Base-by-base conservation (phyloP, 1,140 invertebrate genomes). In the Belonocnema kinseyi region DNA sequence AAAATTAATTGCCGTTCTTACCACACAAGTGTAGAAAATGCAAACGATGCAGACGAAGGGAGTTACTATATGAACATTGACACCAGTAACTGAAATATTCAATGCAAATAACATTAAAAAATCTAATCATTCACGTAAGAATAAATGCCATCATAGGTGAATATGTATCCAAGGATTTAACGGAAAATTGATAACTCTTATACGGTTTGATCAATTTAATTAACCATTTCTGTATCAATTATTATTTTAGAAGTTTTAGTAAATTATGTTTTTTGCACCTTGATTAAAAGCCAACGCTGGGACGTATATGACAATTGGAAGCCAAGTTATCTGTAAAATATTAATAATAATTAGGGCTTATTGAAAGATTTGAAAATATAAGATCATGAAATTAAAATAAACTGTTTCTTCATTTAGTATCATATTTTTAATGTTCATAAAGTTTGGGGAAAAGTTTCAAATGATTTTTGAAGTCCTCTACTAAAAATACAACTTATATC, bases 21-120 rank as follows among this genome's bases (percentile, higher is more conserved):
- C 97, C 85, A 98, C 93, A 77, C 96, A 95, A 0, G 97, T 98
- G 85, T 98, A 98, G 88, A 98, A 97, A 76, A 97, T 97, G 90
- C 97, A 98, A 16, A 98, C 95, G 11, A 96, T 88, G 83, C 97
- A 98, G 50, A 97, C 96, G 16, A 96, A 93, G 3, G 96, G 94
- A 3, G 97, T 97, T 2, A 97, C 95, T 16, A 95, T 88, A 83
- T 97, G 96, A 16, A 97, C 93, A 79, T 96, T 95, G 1, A 98
- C 93, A 46, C 96, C 96, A 8, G 97, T 98, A 10, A 98, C 97
- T 97, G 88, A 50, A 89, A 91, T 19, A 76, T 76, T 75, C 3
- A 53, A 74, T 16, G 51, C 11, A 56, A 71, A 79, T 52, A 61
- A n/a, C 5, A 50, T 46, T 58, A 51, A 61, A 19, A 17, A 77